Conservation (phyloP, 2,888 invertebrate genomes). For the Drosophila colorata region DNA sequence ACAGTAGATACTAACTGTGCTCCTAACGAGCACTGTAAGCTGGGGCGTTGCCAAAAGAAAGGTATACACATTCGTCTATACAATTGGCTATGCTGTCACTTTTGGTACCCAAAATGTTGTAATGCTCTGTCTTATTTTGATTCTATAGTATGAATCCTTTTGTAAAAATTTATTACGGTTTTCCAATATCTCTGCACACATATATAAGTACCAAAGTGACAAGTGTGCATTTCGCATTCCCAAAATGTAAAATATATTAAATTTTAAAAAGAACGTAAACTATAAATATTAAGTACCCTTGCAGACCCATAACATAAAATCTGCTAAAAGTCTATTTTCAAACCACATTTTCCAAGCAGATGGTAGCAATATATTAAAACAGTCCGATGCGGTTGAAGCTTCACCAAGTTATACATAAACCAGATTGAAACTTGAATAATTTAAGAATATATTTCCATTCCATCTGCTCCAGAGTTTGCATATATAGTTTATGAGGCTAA, state of each 20-base stretch:
- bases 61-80: conserved; percentile 76
- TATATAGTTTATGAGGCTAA: too few species aligned
- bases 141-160: conserved; percentile 6
- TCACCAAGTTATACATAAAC: too few species aligned
- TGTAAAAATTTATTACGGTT: conserved; percentile 40
- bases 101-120: conserved; percentile 36
- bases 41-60: conserved; percentile 87
- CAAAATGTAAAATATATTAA: conserved; percentile 39
- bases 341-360: not conserved
- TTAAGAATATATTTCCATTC: too few species aligned
- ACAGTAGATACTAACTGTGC: conserved; percentile 88
- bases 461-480: too few species aligned
- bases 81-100: conserved; percentile 47
- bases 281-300: conserved; percentile 14
- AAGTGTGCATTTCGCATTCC: conserved; percentile 35
- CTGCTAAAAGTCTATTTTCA: not conserved
- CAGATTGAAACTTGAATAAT: too few species aligned
- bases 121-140: not conserved
- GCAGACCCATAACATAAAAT: not conserved
- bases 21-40: conserved; percentile 87
- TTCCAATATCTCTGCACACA: conserved; percentile 15
- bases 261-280: not conserved
- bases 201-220: conserved; percentile 44
- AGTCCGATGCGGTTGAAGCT: too few species aligned
- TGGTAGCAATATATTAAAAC: not conserved